Evolutionary conservation across 1,140 invertebrate species (phyloP), one percentile per base, ranked within the genome.

Genomic region (Lucilia sericata): DNA sequence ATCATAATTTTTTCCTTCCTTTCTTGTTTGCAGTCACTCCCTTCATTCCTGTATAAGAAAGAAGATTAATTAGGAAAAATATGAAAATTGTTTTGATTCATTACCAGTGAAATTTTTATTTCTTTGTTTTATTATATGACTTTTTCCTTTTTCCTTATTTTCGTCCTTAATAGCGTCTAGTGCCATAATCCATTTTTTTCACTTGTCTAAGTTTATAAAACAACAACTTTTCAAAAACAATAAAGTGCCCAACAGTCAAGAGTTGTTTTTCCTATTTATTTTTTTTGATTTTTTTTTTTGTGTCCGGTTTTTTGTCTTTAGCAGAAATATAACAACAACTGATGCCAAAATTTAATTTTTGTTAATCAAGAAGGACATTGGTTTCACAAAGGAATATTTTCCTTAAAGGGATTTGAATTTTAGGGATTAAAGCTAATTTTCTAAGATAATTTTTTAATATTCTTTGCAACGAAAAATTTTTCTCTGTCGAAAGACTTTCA

Each of bases 41-140:
- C 55, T 60, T 60, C 14, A 60, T 60, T 60, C 55, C 74, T 34
- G 8, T 21, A 21, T 21, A 80, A 80, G 75, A 80, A 87, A 87
- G 85, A 88, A 88, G 87, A 88, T 88, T 88, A 88, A 88, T 88
- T 88, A 88, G 83, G 86, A 87, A 87, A 88, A 87, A 87, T 88
- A 87, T 87, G 87, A 87, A 85, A 87, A 84, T 84, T 85, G 87
- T 86, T 86, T 86, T 86, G 86, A 87, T 87, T 86, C 86, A 86
- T 85, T 87, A 86, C 85, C 86, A 84, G 86, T 75, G 60, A 83
- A 83, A 85, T 85, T 83, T 85, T 85, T 85, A 80, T 85, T 82
- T 60, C 51, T 9, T 60, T 55, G 17, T n/a, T 82, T 60, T 76
- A 5, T 42, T 76, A 5, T 74, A 25, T 42, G 42, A 42, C 75